Evolutionary conservation across 2,113 vertebrate genomes (phyloP).

Genomic region (Peromyscus californicus): DNA sequence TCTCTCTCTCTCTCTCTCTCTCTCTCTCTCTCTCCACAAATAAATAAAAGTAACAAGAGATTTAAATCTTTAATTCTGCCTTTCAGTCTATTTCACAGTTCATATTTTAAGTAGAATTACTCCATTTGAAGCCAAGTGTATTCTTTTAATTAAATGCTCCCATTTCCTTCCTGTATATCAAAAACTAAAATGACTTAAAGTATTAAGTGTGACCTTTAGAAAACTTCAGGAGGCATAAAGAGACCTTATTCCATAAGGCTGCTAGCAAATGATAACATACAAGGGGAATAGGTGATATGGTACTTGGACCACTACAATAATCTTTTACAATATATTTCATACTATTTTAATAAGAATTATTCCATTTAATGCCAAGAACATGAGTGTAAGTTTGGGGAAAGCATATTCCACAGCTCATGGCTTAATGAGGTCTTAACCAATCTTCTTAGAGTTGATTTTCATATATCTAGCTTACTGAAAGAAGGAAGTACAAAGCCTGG

Average conservation of each 20-base stretch:
- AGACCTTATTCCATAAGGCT: not conserved
- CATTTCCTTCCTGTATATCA: not conserved
- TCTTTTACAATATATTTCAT: not conserved
- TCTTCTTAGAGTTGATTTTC: not conserved
- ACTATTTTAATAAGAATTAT: not conserved
- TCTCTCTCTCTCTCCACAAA: not conserved
- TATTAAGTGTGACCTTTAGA: not conserved
- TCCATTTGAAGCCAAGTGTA: rapidly evolving
- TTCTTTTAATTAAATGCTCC: not conserved
- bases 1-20: no score
- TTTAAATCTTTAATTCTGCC: not conserved
- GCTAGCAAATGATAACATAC: not conserved
- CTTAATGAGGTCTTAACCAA: not conserved
- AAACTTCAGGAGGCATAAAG: not conserved
- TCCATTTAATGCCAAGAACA: not conserved
- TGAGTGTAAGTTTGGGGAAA: not conserved
- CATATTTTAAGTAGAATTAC: not conserved
- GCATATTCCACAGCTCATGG: not conserved
- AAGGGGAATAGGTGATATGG: rapidly evolving
- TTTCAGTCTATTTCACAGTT: not conserved
- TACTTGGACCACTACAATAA: not conserved
- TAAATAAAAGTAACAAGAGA: not conserved
- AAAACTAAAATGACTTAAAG: not conserved
- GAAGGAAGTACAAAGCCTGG: not conserved
- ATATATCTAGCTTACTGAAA: not conserved